Base-by-base conservation (phyloP, 1,140 invertebrate species). In the Ceratosolen solmsi region DNA sequence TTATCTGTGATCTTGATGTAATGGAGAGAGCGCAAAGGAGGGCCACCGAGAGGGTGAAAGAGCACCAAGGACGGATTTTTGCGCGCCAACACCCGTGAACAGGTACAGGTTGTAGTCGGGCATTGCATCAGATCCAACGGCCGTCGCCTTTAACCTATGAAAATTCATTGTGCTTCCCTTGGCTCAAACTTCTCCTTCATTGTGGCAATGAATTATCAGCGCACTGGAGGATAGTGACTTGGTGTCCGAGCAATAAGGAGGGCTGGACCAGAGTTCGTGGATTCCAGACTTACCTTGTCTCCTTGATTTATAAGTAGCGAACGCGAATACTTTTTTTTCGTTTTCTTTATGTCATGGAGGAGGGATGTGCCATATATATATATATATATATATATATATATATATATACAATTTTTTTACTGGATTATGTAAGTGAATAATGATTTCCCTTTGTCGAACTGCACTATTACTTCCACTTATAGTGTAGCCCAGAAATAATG, bases 361-460 rank as follows among this genome's bases (percentile, higher is more conserved):
- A 4, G 51, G 20, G 5, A n/a, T n/a, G n/a, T n/a, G n/a, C n/a
- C n/a, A n/a, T n/a, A n/a, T n/a, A n/a, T n/a, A n/a, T n/a, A n/a
- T n/a, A n/a, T n/a, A n/a, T n/a, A n/a, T n/a, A n/a, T n/a, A n/a
- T n/a, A n/a, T n/a, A n/a, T n/a, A n/a, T n/a, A n/a, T n/a, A n/a
- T n/a, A n/a, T n/a, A n/a, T n/a, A n/a, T n/a, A n/a, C n/a, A n/a
- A n/a, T n/a, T n/a, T n/a, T n/a, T n/a, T n/a, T n/a, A n/a, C n/a
- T n/a, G n/a, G n/a, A n/a, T n/a, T n/a, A n/a, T n/a, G n/a, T 80
- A 80, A 80, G 60, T 80, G 78, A 41, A 17, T 33, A n/a, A 5
- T 46, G 78, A 80, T 73, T 80, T 80, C 60, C 60, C 51, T 41
- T 63, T 22, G 54, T 38, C 54, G 73, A 80, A 80, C 73, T 80